phyloP scores from a whole-genome alignment of 1,140 invertebrate genomes.

The Homarus americanus region DNA sequence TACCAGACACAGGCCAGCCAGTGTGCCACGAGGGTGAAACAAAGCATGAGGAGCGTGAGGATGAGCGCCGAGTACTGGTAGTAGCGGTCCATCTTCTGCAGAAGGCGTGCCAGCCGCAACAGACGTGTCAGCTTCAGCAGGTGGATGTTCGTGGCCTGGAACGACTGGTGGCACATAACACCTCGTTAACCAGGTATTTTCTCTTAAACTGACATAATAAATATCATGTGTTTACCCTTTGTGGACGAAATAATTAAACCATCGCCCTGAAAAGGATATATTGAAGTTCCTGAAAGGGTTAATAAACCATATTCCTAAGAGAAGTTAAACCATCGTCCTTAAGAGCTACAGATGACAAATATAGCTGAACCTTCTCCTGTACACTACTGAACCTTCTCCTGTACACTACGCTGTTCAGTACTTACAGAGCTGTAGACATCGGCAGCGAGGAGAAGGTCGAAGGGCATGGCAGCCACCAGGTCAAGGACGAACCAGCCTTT shows the following conservation, averaged over 20 bases:
- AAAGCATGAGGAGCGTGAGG: conserved; percentile 94
- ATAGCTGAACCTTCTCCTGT: too few species aligned
- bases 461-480: conserved; percentile 83
- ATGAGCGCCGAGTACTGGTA: conserved; percentile 99
- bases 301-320: too few species aligned
- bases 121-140: conserved; percentile 96
- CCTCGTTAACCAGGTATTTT: too few species aligned
- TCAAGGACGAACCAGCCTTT: conserved; percentile 85
- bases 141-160: conserved; percentile 88
- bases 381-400: too few species aligned
- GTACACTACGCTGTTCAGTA: too few species aligned
- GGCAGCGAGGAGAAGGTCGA: conserved; percentile 93
- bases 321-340: too few species aligned
- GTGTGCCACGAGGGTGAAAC: conserved; percentile 96
- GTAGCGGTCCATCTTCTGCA: conserved; percentile 98
- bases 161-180: neutral
- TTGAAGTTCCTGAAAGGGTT: too few species aligned
- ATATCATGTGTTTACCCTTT: too few species aligned
- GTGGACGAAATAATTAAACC: too few species aligned
- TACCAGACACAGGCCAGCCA: conserved; percentile 99
- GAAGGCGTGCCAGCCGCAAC: conserved; percentile 92
- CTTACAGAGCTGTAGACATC: conserved; percentile 85
- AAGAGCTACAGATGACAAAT: too few species aligned
- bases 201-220: too few species aligned
- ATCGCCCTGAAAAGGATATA: too few species aligned